These are phyloP conservation scores for Thaleichthys pacificus DNA, from an alignment of 2,797 vertebrate species.

Conservation along the genomic window DNA sequence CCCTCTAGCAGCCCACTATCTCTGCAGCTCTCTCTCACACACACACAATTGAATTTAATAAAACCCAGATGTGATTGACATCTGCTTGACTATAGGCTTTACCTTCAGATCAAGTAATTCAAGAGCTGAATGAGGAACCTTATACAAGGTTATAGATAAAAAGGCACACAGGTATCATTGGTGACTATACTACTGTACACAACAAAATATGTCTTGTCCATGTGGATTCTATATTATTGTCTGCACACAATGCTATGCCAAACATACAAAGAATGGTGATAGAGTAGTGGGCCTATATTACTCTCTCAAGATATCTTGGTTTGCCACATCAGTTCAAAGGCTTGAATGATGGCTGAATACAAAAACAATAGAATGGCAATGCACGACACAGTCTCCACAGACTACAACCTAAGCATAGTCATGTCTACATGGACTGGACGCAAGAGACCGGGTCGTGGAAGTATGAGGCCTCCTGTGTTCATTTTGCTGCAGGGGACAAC, in stretches of 20 bases:
- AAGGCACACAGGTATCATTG: background rate
- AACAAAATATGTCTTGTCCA: background rate
- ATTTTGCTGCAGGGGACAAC: conserved; percentile 70
- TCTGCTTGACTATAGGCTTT: conserved; percentile 5
- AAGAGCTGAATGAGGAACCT: conserved; percentile 4
- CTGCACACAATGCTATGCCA: background rate
- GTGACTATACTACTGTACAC: conserved; percentile 1
- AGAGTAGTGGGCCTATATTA: background rate
- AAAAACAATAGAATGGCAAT: background rate
- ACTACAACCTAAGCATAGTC: conserved; percentile 45
- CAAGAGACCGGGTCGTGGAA: conserved; percentile 24
- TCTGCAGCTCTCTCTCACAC: background rate
- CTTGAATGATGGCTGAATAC: background rate
- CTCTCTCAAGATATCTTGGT: background rate
- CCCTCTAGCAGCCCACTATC: background rate
- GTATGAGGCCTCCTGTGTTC: conserved; percentile 54
- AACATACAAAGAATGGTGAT: background rate
- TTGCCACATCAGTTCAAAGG: background rate
- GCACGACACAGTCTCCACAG: conserved; percentile 15
- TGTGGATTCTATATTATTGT: background rate
- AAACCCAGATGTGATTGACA: conserved; percentile 2
- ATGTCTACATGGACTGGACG: conserved; percentile 3
- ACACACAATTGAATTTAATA: conserved; percentile 3
- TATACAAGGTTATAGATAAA: background rate
- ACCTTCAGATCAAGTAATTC: conserved; percentile 23